Evolutionary conservation across 2,888 invertebrate genomes (phyloP).

Genomic region (Cybosia mesomella): DNA sequence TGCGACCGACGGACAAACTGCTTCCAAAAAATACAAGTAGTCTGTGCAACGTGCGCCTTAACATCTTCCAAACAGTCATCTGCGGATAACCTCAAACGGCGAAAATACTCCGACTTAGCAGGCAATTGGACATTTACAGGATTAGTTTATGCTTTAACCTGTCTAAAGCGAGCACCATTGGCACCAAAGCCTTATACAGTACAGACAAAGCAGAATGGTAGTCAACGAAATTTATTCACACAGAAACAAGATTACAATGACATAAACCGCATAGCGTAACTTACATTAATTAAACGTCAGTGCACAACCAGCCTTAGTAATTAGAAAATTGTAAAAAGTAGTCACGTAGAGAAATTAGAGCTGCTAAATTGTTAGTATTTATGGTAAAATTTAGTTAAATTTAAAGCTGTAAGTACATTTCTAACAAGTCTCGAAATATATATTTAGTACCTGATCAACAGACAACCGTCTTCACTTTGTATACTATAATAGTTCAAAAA

Average conservation of each 20-base stretch:
- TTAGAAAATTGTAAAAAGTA: conserved; percentile 6
- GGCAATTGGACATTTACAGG: neutral
- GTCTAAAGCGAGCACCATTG: conserved; percentile 24
- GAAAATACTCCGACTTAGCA: too few relatives aligned
- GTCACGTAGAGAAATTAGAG: conserved; percentile 7
- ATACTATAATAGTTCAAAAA: too few relatives aligned
- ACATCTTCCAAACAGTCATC: too few relatives aligned
- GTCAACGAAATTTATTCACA: conserved; percentile 35
- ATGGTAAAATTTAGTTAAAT: too few relatives aligned
- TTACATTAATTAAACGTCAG: conserved; percentile 26
- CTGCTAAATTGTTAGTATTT: neutral
- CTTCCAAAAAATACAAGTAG: too few relatives aligned
- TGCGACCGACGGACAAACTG: neutral
- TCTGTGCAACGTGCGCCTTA: too few relatives aligned
- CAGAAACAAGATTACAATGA: conserved; percentile 37
- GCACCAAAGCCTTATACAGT: conserved; percentile 28
- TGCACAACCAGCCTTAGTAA: neutral
- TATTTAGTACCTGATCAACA: too few relatives aligned
- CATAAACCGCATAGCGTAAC: conserved; percentile 18
- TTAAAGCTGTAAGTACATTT: neutral
- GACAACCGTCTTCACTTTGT: too few relatives aligned
- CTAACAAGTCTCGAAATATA: neutral
- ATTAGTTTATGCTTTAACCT: conserved; percentile 17
- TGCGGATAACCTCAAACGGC: too few relatives aligned
- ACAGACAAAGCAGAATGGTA: conserved; percentile 31